These are phyloP conservation scores for Ochotona curzoniae DNA, from an alignment of 2,113 vertebrate species.

Conservation along the genomic window DNA sequence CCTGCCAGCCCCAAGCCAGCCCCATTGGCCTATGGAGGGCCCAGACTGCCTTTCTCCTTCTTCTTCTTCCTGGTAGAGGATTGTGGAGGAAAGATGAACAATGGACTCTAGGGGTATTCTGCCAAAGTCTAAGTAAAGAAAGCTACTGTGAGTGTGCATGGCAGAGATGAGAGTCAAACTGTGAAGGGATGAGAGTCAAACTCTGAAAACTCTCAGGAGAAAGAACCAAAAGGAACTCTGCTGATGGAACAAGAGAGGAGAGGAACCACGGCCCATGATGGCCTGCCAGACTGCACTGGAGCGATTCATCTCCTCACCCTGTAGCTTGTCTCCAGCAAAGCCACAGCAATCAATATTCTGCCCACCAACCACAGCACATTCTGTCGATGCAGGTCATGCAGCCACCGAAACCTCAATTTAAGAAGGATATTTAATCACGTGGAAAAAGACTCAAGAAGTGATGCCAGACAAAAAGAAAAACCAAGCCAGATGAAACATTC, in stretches of 20 bases:
- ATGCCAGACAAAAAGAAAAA: background rate
- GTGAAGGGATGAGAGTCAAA: no score
- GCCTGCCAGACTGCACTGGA: fast-evolving
- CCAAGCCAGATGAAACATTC: background rate
- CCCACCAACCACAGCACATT: background rate
- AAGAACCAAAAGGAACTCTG: background rate
- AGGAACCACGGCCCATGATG: background rate
- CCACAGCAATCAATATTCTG: background rate
- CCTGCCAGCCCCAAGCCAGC: no score
- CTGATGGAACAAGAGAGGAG: background rate
- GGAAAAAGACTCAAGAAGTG: conserved; percentile 14
- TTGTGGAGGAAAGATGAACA: background rate
- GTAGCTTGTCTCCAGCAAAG: background rate
- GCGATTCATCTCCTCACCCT: background rate
- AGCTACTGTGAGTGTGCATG: background rate
- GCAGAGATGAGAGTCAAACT: background rate
- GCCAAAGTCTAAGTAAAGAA: background rate
- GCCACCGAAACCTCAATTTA: background rate
- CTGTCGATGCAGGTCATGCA: fast-evolving
- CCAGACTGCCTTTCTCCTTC: background rate
- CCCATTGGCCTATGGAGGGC: no score
- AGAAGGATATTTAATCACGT: conserved; percentile 4
- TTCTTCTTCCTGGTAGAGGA: background rate
- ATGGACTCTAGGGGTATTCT: background rate
- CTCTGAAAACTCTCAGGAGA: background rate